Conservation (phyloP, 2,888 invertebrate genomes). For the Lithophane ornitopus region DNA sequence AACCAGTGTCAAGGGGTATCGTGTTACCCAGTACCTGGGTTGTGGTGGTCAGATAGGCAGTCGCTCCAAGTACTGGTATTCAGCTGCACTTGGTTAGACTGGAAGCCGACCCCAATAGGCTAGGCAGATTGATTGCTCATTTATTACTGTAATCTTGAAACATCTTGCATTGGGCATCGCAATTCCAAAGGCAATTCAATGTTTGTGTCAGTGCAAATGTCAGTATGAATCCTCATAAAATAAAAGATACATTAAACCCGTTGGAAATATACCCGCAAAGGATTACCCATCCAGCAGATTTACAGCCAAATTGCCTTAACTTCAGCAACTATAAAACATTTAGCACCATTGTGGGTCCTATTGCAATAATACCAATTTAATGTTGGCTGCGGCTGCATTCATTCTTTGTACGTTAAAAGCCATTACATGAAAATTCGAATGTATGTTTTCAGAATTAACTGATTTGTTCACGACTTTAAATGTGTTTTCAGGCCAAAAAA, state of each 20-base stretch:
- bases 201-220: no score
- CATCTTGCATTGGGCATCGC: background rate
- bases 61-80: background rate
- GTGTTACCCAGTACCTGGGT: background rate
- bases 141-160: background rate
- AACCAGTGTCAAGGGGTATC: background rate
- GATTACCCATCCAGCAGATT: conserved; percentile 28
- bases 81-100: background rate
- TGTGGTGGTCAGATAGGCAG: background rate
- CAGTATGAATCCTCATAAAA: conserved; percentile 8
- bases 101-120: background rate
- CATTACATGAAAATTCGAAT: conserved; percentile 55
- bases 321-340: conserved; percentile 56
- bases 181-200: background rate
- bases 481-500: conserved; percentile 55
- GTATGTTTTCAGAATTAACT: conserved; percentile 59
- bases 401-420: conserved; percentile 56
- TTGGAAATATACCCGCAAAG: conserved; percentile 15
- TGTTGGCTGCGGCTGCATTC: conserved; percentile 36
- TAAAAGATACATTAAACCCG: conserved; percentile 7
- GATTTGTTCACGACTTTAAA: conserved; percentile 58
- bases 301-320: conserved; percentile 40
- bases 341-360: conserved; percentile 35
- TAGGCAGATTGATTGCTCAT: background rate
- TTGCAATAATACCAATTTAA: conserved; percentile 58